phyloP scores from a whole-genome alignment of 2,888 invertebrate genomes.

The Apodemia duryi region DNA sequence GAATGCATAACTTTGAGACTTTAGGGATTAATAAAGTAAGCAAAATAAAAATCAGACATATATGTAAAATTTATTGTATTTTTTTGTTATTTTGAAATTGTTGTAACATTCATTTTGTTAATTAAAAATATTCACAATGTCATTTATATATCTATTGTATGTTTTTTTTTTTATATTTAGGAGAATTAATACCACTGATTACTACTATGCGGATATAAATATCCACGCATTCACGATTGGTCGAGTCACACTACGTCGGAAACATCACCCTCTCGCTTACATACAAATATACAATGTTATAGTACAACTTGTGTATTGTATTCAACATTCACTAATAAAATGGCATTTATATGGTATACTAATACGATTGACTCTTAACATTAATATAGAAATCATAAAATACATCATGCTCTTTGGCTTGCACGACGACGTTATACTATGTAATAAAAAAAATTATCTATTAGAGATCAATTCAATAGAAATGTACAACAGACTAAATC shows the following conservation, averaged over 20 bases:
- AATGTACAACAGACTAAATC: constrained; percentile 47
- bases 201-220: constrained; percentile 56
- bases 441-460: constrained; percentile 55
- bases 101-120: constrained; percentile 81
- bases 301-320: constrained; percentile 68
- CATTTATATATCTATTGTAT: constrained; percentile 81
- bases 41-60: constrained; percentile 38
- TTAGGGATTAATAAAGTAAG: no score
- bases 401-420: constrained; percentile 79
- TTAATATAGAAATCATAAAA: constrained; percentile 73
- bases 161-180: constrained; percentile 73
- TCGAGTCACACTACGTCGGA: constrained; percentile 70
- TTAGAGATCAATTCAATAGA: constrained; percentile 70
- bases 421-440: constrained; percentile 71
- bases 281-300: constrained; percentile 77
- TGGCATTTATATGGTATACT: constrained; percentile 74
- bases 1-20: no score
- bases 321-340: constrained; percentile 71
- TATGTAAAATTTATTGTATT: constrained; percentile 81
- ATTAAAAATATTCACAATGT: constrained; percentile 84
- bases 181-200: constrained; percentile 78
- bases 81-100: constrained; percentile 82
- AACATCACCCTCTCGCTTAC: constrained; percentile 64
- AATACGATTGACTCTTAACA: constrained; percentile 65
- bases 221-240: constrained; percentile 69